Conservation (phyloP, 2,888 invertebrate species). For the Lycophotia porphyrea region DNA sequence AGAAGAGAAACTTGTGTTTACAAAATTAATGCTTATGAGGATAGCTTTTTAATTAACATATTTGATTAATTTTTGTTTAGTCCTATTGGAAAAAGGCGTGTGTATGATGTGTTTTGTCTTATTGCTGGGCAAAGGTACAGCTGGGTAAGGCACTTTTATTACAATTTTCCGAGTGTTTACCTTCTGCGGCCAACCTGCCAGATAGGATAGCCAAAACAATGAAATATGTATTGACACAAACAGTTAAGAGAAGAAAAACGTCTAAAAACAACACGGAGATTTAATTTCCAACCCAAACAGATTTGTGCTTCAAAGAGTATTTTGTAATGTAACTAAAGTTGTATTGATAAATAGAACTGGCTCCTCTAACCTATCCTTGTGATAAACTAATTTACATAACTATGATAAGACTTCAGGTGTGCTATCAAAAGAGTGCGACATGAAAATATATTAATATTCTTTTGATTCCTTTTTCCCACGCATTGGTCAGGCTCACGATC, state of each 20-base stretch:
- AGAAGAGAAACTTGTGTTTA: background rate
- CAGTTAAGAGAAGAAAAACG: too few relatives aligned
- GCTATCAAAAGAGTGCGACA: slow-evolving; percentile 25
- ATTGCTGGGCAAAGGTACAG: background rate
- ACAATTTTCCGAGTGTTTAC: background rate
- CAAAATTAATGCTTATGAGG: background rate
- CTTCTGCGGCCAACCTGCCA: too few relatives aligned
- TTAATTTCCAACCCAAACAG: slow-evolving; percentile 10
- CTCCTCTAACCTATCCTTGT: slow-evolving; percentile 10
- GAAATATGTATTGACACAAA: too few relatives aligned
- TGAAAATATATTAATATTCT: slow-evolving; percentile 23
- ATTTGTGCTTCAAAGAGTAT: background rate
- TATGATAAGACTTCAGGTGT: slow-evolving; percentile 42
- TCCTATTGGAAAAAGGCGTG: background rate
- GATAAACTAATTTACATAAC: slow-evolving; percentile 54
- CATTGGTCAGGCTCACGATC: background rate
- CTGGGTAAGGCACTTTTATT: background rate
- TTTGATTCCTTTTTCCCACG: slow-evolving; percentile 59
- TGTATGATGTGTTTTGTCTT: background rate
- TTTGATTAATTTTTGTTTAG: background rate
- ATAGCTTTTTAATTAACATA: background rate
- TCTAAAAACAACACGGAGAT: background rate
- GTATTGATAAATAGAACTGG: slow-evolving; percentile 6
- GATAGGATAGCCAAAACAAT: too few relatives aligned
- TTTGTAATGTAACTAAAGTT: background rate